Percentiles rank a stretch among this genome's conserved stretches.
Conservation (phyloP, 2,888 invertebrate genomes). For the Prionchulus punctatus region DNA sequence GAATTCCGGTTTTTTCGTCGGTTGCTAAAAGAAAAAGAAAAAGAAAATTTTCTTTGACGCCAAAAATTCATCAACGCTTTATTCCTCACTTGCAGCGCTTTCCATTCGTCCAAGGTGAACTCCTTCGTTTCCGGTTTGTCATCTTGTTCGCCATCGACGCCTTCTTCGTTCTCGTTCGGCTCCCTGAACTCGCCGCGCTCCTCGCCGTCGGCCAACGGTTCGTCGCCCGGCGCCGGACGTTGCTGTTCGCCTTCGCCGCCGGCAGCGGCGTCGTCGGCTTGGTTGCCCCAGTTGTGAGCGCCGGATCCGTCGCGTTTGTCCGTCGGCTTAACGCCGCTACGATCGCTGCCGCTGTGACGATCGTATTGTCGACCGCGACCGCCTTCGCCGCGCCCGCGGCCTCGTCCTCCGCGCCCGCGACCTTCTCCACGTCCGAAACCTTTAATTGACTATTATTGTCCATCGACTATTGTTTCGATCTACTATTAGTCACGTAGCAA, state of each 20-base stretch:
- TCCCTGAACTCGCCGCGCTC: neutral
- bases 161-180: neutral
- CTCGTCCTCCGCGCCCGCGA: neutral
- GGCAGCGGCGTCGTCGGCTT: neutral
- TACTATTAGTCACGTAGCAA: no score
- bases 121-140: slow-evolving; percentile 1
- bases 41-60: neutral
- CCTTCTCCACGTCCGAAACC: neutral
- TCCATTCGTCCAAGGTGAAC: slow-evolving; percentile 12
- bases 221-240: neutral
- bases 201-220: neutral
- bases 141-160: neutral
- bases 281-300: slow-evolving; percentile 35
- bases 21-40: slow-evolving; percentile 1
- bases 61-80: neutral
- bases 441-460: no score
- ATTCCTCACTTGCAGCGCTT: slow-evolving; percentile 9
- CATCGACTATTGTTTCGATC: no score
- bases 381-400: slow-evolving; percentile 1
- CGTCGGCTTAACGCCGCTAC: slow-evolving; percentile 33
- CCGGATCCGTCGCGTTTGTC: slow-evolving; percentile 36
- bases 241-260: neutral
- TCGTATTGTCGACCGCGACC: slow-evolving; percentile 28
- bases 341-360: slow-evolving; percentile 34
- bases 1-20: slow-evolving; percentile 4